Evolutionary conservation across 2,113 vertebrate genomes (phyloP), one percentile per base, ranked within the genome.

Genomic region (Aviceda subcristata): DNA sequence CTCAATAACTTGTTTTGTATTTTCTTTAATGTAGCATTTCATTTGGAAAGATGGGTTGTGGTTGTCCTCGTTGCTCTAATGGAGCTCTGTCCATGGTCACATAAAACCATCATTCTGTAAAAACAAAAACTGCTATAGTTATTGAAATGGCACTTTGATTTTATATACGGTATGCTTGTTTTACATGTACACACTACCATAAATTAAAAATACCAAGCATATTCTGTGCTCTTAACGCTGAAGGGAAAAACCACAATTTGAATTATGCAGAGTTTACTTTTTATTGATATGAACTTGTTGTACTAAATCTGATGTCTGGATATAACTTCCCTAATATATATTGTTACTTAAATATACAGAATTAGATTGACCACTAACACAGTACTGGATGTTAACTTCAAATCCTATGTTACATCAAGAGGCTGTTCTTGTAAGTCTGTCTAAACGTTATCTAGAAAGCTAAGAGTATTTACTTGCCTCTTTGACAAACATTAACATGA

Each of bases 171-270:
- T 95, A 86, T 90, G 91, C 88, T 97, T 94, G 90, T 92, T 96
- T 96, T 95, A 97, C 90, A 50, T 97, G 96, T 90, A 96, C 96
- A 97, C 98, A 98, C 97, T 98, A 98, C 96, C 96, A 91, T 97
- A 96, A 97, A 68, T 96, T 85, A 98, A 93, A 94, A 90, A 91
- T 96, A 90, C 90, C 95, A 98, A 98, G 97, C 92, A 86, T 96
- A 86, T 95, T 97, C 96, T 96, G 92, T 94, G 91, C 97, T 98
- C 48, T 85, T 98, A 94, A 98, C 57, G 98, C 93, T 98, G 97
- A 98, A 98, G 98, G 98, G 98, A 96, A 94, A 98, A 98, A 97
- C 96, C 98, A 98, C 98, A 97, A 73, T 96, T 97, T 97, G 92
- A 97, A 86, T 95, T 98, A 97, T 97, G 94, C 97, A 97, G 97